These are phyloP conservation scores for Aphaenogaster floridana DNA, from an alignment of 1,140 invertebrate genomes.

Conservation along the genomic window DNA sequence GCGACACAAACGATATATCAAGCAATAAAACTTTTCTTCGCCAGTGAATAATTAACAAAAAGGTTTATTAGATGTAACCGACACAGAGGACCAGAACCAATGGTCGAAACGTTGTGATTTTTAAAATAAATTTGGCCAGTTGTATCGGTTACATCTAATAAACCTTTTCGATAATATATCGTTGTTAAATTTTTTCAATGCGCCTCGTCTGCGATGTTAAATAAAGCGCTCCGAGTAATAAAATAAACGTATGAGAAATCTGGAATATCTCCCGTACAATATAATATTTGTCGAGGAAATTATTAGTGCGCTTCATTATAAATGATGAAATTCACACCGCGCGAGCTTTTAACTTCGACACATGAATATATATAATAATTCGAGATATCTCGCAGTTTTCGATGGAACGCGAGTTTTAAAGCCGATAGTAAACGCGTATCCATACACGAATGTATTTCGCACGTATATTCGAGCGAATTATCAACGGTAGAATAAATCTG, in stretches of 20 bases:
- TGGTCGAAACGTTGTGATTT: too few species aligned
- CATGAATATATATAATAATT: background rate
- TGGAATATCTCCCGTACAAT: background rate
- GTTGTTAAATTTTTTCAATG: background rate
- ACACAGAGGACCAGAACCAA: too few species aligned
- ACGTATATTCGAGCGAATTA: background rate
- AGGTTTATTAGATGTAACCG: too few species aligned
- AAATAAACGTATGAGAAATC: background rate
- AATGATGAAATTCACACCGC: constrained; percentile 3
- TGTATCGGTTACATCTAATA: too few species aligned
- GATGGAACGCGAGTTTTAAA: constrained; percentile 18
- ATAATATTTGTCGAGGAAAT: constrained; percentile 22
- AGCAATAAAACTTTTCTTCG: too few species aligned
- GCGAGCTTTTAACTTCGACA: constrained; percentile 16
- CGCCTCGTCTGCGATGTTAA: background rate
- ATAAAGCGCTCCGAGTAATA: background rate
- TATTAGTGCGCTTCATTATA: constrained; percentile 20
- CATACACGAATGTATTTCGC: background rate
- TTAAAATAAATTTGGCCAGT: too few species aligned
- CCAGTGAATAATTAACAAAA: too few species aligned
- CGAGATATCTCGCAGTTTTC: constrained; percentile 23
- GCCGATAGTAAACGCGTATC: background rate
- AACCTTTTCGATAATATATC: background rate
- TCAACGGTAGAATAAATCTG: constrained; percentile 38
- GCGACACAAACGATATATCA: background rate